Conservation (phyloP, 2,888 invertebrate species). For the Cylindroiulus punctatus region DNA sequence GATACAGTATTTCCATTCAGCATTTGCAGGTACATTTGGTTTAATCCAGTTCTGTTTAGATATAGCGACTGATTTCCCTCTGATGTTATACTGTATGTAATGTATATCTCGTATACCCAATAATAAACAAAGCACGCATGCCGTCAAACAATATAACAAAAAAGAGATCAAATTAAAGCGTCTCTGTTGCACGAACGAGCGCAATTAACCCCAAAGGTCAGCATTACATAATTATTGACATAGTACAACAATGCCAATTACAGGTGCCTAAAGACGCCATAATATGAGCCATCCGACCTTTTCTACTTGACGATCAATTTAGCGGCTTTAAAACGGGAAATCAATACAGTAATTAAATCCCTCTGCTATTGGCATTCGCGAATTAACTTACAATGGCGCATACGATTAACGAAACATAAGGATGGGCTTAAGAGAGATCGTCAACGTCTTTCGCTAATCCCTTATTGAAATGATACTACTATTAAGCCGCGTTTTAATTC, state of each 20-base stretch:
- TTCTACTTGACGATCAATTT: not conserved
- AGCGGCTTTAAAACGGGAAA: not conserved
- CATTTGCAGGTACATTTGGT: no score
- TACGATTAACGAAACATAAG: not conserved
- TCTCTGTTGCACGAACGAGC: not conserved
- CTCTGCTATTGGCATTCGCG: not conserved
- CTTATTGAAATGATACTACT: not conserved
- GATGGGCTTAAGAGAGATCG: not conserved
- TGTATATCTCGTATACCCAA: no score
- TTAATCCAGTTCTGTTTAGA: no score
- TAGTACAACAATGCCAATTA: not conserved
- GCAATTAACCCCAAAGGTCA: not conserved
- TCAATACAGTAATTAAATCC: constrained; percentile 11
- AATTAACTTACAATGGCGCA: not conserved
- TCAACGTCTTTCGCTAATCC: not conserved
- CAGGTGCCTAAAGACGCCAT: not conserved
- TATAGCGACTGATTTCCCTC: no score
- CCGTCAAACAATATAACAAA: not conserved
- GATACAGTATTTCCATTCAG: no score
- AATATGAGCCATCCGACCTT: not conserved
- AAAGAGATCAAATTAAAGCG: not conserved
- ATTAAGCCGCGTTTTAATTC: not conserved
- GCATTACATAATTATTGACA: constrained; percentile 26
- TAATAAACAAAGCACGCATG: not conserved
- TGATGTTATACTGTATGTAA: not conserved